Conservation (phyloP, 2,888 invertebrate species). For the Rugalucina vietnamica region DNA sequence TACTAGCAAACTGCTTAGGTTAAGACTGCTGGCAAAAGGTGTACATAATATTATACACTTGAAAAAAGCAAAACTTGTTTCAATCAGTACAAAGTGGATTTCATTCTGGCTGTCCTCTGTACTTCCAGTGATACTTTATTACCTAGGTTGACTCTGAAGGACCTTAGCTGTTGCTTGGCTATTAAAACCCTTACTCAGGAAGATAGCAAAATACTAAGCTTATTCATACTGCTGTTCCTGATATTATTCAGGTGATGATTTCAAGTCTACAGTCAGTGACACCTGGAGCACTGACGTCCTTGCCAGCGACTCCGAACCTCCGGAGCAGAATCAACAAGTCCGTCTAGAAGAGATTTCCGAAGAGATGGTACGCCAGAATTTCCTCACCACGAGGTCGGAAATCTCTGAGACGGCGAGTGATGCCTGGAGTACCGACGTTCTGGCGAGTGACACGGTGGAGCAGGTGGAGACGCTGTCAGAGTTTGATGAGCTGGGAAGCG, state of each 20-base stretch:
- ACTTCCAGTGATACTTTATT: no score
- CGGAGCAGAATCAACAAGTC: constrained; percentile 88
- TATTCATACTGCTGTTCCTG: no score
- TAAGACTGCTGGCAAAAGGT: no score
- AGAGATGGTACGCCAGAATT: constrained; percentile 76
- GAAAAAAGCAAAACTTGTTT: no score
- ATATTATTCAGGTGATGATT: constrained; percentile 94
- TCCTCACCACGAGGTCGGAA: constrained; percentile 64
- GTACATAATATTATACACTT: no score
- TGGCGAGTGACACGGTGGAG: constrained; percentile 91
- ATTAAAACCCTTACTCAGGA: no score
- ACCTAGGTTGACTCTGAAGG: no score
- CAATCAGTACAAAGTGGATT: no score
- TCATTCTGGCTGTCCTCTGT: no score
- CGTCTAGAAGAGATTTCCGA: constrained; percentile 82
- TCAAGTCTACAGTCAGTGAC: constrained; percentile 98
- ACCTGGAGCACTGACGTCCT: constrained; percentile 99
- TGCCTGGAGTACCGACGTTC: constrained; percentile 84
- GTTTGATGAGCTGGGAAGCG: constrained; percentile 86
- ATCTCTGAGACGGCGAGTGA: constrained; percentile 88
- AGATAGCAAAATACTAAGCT: no score
- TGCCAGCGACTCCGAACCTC: constrained; percentile 97
- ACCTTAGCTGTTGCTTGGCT: no score
- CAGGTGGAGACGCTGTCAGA: constrained; percentile 92
- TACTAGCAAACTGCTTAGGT: no score